phyloP scores from a whole-genome alignment of 1,140 invertebrate species.

The Microplitis demolitor region DNA sequence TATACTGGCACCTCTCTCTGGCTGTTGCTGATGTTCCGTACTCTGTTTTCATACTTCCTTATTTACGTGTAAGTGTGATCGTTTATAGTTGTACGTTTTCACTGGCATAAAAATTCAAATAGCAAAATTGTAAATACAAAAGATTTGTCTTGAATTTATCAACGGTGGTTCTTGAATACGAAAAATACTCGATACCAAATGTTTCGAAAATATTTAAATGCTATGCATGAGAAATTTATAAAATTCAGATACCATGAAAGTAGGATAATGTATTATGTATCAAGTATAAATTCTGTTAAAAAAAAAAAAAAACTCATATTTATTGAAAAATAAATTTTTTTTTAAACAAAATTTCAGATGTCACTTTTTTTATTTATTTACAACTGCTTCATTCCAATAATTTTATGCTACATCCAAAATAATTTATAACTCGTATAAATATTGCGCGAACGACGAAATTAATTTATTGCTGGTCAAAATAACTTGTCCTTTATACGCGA shows the following conservation, averaged over 20 bases:
- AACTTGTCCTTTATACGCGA: too few species aligned
- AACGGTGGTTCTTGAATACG: neutral
- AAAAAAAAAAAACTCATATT: conserved; percentile 3
- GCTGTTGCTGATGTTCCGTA: too few species aligned
- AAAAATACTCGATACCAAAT: neutral
- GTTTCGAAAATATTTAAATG: neutral
- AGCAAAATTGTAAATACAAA: conserved; percentile 6
- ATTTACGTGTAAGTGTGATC: too few species aligned
- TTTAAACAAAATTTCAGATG: conserved; percentile 10
- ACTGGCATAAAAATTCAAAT: neutral
- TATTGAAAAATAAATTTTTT: conserved; percentile 7
- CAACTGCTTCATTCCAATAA: too few species aligned
- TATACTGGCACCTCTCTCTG: too few species aligned
- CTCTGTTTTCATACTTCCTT: too few species aligned
- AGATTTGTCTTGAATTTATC: conserved; percentile 19
- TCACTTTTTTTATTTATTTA: neutral
- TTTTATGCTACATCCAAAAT: neutral
- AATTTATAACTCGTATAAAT: neutral
- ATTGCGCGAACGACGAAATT: too few species aligned
- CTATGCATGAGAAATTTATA: conserved; percentile 11
- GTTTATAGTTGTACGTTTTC: neutral
- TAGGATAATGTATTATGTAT: conserved; percentile 14
- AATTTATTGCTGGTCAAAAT: too few species aligned
- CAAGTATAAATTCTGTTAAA: neutral
- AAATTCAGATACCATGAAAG: conserved; percentile 24